These are phyloP conservation scores for Julus scanicus DNA, from an alignment of 2,888 invertebrate species.

Conservation along the genomic window DNA sequence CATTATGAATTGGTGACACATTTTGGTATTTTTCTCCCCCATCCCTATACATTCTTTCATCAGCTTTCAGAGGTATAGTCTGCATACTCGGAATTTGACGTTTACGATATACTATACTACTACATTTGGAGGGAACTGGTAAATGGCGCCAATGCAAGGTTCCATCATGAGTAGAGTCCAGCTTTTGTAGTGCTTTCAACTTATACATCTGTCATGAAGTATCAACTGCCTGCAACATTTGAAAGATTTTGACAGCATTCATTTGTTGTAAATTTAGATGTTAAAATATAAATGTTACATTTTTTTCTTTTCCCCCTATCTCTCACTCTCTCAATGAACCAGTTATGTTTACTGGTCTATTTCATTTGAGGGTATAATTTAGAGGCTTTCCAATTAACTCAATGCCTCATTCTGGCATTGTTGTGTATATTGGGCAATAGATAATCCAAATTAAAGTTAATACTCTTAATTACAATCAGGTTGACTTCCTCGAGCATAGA, in stretches of 20 bases:
- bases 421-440: too few species aligned
- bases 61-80: neutral
- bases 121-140: neutral
- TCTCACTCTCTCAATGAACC: too few species aligned
- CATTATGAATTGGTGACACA: conserved; percentile 17
- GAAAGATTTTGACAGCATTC: neutral
- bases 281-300: too few species aligned
- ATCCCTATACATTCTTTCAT: neutral
- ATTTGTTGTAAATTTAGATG: neutral
- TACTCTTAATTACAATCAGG: too few species aligned
- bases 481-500: neutral
- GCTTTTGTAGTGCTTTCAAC: neutral
- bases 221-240: neutral
- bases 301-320: too few species aligned
- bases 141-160: neutral
- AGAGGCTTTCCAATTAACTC: too few species aligned
- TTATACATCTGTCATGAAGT: neutral
- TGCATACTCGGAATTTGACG: neutral
- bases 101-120: neutral
- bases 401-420: too few species aligned
- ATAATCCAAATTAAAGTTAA: too few species aligned
- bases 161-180: neutral
- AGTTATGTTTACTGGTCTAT: too few species aligned
- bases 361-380: too few species aligned
- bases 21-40: neutral